These are phyloP conservation scores for Oeneis ivallda DNA, from an alignment of 2,888 invertebrate genomes.

Conservation along the genomic window DNA sequence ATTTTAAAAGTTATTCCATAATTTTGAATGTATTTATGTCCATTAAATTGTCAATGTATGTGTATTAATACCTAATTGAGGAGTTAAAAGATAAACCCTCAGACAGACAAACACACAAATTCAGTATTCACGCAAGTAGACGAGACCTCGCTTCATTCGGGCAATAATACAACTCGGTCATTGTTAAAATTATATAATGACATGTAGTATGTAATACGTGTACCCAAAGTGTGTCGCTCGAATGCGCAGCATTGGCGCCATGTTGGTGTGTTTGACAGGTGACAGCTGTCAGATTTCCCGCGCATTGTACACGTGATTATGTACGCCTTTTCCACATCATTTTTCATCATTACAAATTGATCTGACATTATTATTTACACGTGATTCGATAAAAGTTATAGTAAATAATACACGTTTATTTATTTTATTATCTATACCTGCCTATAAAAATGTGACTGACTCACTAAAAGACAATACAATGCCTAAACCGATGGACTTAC, in stretches of 20 bases:
- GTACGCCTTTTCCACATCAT: conserved; percentile 36
- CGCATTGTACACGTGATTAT: conserved; percentile 47
- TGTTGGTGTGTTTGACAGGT: conserved; percentile 54
- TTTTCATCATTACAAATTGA: conserved; percentile 32
- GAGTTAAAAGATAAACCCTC: too few relatives aligned
- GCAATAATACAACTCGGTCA: conserved; percentile 23
- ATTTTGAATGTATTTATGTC: too few relatives aligned
- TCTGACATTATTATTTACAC: conserved; percentile 28
- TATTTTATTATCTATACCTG: background rate
- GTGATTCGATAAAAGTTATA: conserved; percentile 20
- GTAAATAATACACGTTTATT: background rate
- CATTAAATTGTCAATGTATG: too few relatives aligned
- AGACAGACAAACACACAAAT: too few relatives aligned
- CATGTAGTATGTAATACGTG: conserved; percentile 8
- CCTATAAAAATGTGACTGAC: too few relatives aligned
- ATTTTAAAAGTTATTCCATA: too few relatives aligned
- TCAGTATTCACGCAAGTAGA: too few relatives aligned
- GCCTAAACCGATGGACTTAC: too few relatives aligned
- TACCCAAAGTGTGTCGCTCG: conserved; percentile 18
- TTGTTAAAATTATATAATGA: background rate
- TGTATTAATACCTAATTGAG: too few relatives aligned
- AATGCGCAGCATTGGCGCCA: conserved; percentile 37
- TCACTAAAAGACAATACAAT: too few relatives aligned
- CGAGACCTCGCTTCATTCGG: too few relatives aligned
- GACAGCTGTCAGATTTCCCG: conserved; percentile 65